Evolutionary conservation across 2,113 vertebrate species (phyloP).

Genomic region (Laticauda laticaudata): DNA sequence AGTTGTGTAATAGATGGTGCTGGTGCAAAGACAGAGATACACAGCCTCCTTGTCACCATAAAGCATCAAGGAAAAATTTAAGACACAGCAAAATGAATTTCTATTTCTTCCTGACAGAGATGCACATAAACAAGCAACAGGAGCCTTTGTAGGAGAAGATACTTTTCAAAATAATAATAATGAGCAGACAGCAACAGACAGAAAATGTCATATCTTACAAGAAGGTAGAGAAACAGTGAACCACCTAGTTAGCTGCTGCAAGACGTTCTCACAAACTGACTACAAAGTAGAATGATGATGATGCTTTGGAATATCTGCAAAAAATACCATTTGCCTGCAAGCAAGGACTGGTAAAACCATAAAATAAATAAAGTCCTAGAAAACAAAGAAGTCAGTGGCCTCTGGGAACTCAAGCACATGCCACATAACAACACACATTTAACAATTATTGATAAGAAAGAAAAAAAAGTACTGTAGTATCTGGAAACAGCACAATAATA

Average conservation of each 20-base stretch:
- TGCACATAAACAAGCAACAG: neutral
- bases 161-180: neutral
- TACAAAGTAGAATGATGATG: neutral
- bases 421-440: neutral
- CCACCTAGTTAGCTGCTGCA: neutral
- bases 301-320: neutral
- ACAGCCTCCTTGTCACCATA: neutral
- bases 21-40: neutral
- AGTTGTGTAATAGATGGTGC: neutral
- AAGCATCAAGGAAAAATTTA: neutral
- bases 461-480: neutral
- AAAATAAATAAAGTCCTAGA: neutral
- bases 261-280: neutral
- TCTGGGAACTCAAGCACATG: neutral
- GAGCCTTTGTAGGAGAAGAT: neutral
- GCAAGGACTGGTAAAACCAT: neutral
- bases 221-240: neutral
- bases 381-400: neutral
- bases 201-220: neutral
- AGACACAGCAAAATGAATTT: neutral
- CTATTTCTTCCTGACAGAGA: neutral
- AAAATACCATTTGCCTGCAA: neutral
- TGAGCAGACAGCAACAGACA: neutral
- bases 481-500: neutral
- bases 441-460: neutral